Evolutionary conservation across 2,888 invertebrate species (phyloP), one percentile per base, ranked within the genome.

Genomic region (Dryocosmus kuriphilus): DNA sequence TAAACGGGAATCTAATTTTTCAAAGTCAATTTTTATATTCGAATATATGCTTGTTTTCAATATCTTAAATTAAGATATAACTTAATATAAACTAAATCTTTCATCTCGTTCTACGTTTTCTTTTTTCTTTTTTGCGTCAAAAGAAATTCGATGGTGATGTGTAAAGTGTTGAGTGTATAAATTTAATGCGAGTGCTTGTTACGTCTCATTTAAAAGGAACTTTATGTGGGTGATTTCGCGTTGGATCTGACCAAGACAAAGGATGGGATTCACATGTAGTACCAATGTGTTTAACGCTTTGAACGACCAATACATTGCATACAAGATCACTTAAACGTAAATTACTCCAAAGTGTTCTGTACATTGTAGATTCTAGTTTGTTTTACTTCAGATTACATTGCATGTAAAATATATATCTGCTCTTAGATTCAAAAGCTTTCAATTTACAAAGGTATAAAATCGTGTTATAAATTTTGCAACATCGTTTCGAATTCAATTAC

Each of bases 131-230:
- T 62, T 38, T 6, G n/a, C 22, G 9, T 24, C 14, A 0, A 14
- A 14, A 38, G 11, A 38, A 38, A 38, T 38, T 30, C 46, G 27
- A 51, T 22, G 14, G 65, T 41, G 11, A 16, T 41, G 9, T n/a
- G 30, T 71, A 51, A n/a, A 51, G 71, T 51, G 30, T n/a, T 71
- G 30, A 51, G 71, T 51, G 30, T 22, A 71, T 71, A 71, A 71
- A 71, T 71, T 32, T 32, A 51, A 19, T n/a, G 46, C 46, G 5
- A 51, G n/a, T 32, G 51, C n/a, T 67, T 71, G 71, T 51, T 71
- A 51, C n/a, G 30, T 71, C 71, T 71, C 71, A 71, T 71, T 71
- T 71, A 51, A 51, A 71, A 71, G 71, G 14, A 51, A 71, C 51
- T 71, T 51, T 71, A 71, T 51, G 71, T 71, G 51, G 71, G 71